phyloP scores from a whole-genome alignment of 2,888 invertebrate genomes.

The Cryptus armator region DNA sequence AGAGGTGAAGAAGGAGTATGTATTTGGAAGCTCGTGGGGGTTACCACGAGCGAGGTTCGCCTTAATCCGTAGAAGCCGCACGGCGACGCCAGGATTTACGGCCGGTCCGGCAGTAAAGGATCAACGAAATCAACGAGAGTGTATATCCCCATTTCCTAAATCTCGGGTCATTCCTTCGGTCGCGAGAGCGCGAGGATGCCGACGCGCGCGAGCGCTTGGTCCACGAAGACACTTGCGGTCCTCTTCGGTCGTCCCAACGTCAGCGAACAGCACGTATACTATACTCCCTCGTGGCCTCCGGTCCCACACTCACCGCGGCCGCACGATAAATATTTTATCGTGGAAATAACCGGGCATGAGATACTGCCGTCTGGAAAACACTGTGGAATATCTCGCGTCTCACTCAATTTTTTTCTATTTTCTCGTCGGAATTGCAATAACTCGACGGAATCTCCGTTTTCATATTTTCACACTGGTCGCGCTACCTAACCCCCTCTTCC shows the following conservation, averaged over 20 bases:
- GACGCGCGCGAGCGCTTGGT: conserved; percentile 7
- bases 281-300: background rate
- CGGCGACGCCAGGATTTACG: conserved; percentile 70
- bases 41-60: conserved; percentile 12
- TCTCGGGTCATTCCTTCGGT: conserved; percentile 73
- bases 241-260: conserved; percentile 18
- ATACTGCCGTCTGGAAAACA: conserved; percentile 59
- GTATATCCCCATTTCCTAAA: conserved; percentile 77
- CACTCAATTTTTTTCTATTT: conserved; percentile 25
- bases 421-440: conserved; percentile 11
- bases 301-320: conserved; percentile 8
- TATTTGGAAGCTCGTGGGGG: conserved; percentile 30
- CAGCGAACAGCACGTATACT: conserved; percentile 27
- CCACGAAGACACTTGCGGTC: conserved; percentile 36
- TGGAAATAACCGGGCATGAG: conserved; percentile 69
- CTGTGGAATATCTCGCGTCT: conserved; percentile 20
- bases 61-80: conserved; percentile 50
- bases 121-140: conserved; percentile 79
- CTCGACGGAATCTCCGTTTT: conserved; percentile 35
- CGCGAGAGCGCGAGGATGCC: conserved; percentile 16
- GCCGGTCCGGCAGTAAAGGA: conserved; percentile 68
- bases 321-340: conserved; percentile 79
- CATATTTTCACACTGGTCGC: background rate
- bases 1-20: conserved; percentile 4
- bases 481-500: background rate